Percentiles rank a stretch among this genome's conserved stretches.
phyloP scores from a whole-genome alignment of 2,888 invertebrate genomes.

The Empis livida region DNA sequence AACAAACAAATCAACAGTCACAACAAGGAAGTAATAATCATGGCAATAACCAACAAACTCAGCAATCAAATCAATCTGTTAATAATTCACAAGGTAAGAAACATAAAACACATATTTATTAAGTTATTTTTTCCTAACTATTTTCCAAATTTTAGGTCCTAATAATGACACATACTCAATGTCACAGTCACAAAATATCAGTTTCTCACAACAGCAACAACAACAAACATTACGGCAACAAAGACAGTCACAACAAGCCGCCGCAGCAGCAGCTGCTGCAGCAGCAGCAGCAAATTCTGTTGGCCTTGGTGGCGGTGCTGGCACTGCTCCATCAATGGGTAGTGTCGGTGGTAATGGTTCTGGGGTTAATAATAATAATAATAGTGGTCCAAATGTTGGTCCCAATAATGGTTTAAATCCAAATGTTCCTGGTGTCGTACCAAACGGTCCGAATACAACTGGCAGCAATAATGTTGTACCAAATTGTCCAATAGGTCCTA shows the following conservation, averaged over 20 bases:
- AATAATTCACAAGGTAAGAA: slow-evolving; percentile 31
- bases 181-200: slow-evolving; percentile 75
- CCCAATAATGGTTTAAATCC: not conserved
- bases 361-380: slow-evolving; percentile 6
- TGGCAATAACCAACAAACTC: slow-evolving; percentile 13
- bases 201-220: slow-evolving; percentile 63
- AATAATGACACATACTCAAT: slow-evolving; percentile 49
- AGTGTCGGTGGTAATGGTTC: slow-evolving; percentile 14
- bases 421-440: slow-evolving; percentile 4
- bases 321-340: slow-evolving; percentile 16
- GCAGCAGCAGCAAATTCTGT: slow-evolving; percentile 30
- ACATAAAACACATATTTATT: not conserved
- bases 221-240: slow-evolving; percentile 35
- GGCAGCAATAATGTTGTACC: not conserved
- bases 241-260: slow-evolving; percentile 28
- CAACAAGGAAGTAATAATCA: slow-evolving; percentile 13
- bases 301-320: slow-evolving; percentile 18
- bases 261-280: slow-evolving; percentile 32
- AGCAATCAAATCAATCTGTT: slow-evolving; percentile 32
- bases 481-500: slow-evolving; percentile 16
- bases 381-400: not conserved
- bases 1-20: slow-evolving; percentile 21
- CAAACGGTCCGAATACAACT: not conserved
- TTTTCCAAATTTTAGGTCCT: too few relatives aligned
- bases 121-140: not conserved